Evolutionary conservation across 2,888 invertebrate species (phyloP).

Genomic region (Lithophane leautieri): DNA sequence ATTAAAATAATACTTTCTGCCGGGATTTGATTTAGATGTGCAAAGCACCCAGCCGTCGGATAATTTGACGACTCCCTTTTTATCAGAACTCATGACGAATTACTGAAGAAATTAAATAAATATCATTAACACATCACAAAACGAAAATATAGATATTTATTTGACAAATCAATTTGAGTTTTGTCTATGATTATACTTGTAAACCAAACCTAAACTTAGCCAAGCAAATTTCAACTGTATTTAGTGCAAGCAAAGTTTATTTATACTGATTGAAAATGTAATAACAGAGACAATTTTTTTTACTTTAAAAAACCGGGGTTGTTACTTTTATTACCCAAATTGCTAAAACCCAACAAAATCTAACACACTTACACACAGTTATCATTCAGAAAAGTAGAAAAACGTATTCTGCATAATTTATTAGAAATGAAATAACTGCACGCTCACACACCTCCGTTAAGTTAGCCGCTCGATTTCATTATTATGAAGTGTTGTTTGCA

Average conservation of each 20-base stretch:
- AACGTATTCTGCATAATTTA: neutral
- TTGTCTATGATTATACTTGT: constrained; percentile 64
- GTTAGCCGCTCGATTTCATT: too few relatives aligned
- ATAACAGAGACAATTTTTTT: constrained; percentile 32
- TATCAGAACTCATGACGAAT: constrained; percentile 81
- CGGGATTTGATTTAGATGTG: constrained; percentile 85
- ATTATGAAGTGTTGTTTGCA: too few relatives aligned
- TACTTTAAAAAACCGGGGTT: constrained; percentile 7
- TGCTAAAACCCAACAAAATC: neutral
- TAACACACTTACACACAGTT: too few relatives aligned
- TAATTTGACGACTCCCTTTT: constrained; percentile 79
- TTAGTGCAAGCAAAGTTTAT: rapidly evolving
- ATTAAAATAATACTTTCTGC: constrained; percentile 87
- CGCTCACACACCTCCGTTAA: too few relatives aligned
- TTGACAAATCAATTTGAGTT: constrained; percentile 74
- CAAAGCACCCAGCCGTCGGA: constrained; percentile 89
- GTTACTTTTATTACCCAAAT: neutral
- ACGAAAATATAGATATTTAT: constrained; percentile 68
- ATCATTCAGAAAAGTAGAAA: neutral
- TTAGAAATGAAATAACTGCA: neutral
- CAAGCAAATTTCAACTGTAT: constrained; percentile 23
- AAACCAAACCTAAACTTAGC: constrained; percentile 26
- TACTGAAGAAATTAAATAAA: constrained; percentile 64
- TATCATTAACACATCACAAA: constrained; percentile 70
- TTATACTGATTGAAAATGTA: constrained; percentile 9